phyloP scores from a whole-genome alignment of 2,113 vertebrate species.

The Microtus montanus region DNA sequence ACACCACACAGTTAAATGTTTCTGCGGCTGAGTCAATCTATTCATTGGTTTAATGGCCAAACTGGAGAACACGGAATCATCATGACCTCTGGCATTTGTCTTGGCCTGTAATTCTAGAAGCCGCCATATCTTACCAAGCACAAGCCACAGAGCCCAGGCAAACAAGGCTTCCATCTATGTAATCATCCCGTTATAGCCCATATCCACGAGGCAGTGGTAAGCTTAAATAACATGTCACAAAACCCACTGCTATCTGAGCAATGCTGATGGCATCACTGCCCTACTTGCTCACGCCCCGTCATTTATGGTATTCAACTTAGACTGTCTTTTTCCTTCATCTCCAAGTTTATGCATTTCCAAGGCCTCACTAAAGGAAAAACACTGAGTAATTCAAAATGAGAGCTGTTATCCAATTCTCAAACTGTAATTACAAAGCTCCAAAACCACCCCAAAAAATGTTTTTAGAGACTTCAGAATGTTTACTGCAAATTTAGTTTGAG shows the following conservation, averaged over 20 bases:
- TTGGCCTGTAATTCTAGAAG: conserved; percentile 62
- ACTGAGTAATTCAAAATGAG: conserved; percentile 76
- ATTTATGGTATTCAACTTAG: conserved; percentile 82
- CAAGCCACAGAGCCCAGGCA: conserved; percentile 26
- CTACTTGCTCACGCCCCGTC: conserved; percentile 60
- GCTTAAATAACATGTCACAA: conserved; percentile 81
- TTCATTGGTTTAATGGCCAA: conserved; percentile 46
- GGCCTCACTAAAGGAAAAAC: conserved; percentile 70
- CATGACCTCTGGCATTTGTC: conserved; percentile 60
- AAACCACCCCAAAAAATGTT: conserved; percentile 66
- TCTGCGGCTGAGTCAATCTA: conserved; percentile 51
- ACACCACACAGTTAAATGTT: conserved; percentile 59
- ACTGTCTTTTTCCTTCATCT: conserved; percentile 70
- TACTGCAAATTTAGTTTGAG: conserved; percentile 42
- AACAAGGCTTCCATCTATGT: conserved; percentile 57
- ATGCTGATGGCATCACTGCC: conserved; percentile 76
- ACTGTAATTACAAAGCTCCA: conserved; percentile 72
- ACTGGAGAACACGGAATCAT: conserved; percentile 55
- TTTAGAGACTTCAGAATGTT: conserved; percentile 55
- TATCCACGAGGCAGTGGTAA: conserved; percentile 72
- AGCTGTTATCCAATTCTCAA: conserved; percentile 74
- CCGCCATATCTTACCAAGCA: conserved; percentile 33
- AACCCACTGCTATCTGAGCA: conserved; percentile 83
- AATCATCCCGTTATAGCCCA: conserved; percentile 63
- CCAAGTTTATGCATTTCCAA: conserved; percentile 74